Base-by-base conservation (phyloP, 2,113 vertebrate genomes). In the Phodopus roborovskii region DNA sequence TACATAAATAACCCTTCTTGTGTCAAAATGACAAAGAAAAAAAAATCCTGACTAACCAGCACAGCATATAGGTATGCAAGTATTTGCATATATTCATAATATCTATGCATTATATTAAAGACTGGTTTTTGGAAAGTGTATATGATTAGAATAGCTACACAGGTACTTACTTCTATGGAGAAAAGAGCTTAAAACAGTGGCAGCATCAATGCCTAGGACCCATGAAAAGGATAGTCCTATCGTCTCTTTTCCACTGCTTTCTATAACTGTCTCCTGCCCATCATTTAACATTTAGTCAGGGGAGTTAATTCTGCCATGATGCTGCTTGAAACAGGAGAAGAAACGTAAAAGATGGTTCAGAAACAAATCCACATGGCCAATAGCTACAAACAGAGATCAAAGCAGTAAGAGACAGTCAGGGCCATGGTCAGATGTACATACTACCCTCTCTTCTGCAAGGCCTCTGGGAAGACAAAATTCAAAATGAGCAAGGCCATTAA, bases 401-500 rank as follows among this genome's bases (percentile, higher is more conserved):
- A 15, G 42, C 39, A 62, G 60, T 45, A 66, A 7, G 15, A 36
- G n/a, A 36, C 36, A 39, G 22, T 48, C 62, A 26, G 15, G 4
- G 20, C 70, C 28, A 0, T 0, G 1, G 33, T 10, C 26, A 60
- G n/a, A 8, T 42, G 28, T 1, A 6, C 13, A n/a, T 15, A 1
- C 26, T 20, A 62, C 24, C 28, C 64, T 33, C 71, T n/a, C 39
- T 53, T 66, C 39, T 33, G 22, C 39, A 12, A 42, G 30, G 16
- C 26, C 71, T 36, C 4, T 1, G 64, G 50, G 39, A 26, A 77
- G 64, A 1, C 64, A 77, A 82, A 66, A 83, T 45, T 24, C 17
- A 71, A 83, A 87, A 73, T 62, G 93, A 95, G 58, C 93, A 90
- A 64, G 85, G 83, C 48, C 42, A 82, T 15, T 77, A 20, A 70